A percentile compares a stretch with the other conserved stretches of the same genome.
These are phyloP conservation scores for Cryptocephalus moraei DNA, from an alignment of 2,888 invertebrate genomes.

Conservation along the genomic window DNA sequence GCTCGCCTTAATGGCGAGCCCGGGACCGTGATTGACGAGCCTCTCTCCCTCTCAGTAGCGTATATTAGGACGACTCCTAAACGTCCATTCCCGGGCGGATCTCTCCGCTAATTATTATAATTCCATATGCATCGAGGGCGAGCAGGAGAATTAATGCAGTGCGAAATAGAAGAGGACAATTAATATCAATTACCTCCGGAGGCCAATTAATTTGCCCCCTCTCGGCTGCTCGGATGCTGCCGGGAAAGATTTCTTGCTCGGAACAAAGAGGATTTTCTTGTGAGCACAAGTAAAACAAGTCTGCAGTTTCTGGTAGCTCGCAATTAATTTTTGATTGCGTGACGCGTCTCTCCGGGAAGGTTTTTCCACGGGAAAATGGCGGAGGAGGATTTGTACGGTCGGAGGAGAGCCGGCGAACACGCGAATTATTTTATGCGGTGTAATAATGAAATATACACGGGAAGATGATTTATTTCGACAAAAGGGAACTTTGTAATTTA, in stretches of 20 bases:
- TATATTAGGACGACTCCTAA: not conserved
- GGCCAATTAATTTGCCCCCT: slow-evolving; percentile 24
- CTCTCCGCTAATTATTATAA: slow-evolving; percentile 2
- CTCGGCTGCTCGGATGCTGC: slow-evolving; percentile 5
- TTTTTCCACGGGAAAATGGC: too few species aligned
- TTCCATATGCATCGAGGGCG: slow-evolving; percentile 4
- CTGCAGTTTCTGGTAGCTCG: not conserved
- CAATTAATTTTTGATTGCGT: too few species aligned
- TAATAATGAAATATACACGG: too few species aligned
- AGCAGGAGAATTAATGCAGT: slow-evolving; percentile 20
- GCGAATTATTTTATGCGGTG: too few species aligned
- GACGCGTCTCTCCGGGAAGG: too few species aligned
- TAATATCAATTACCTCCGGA: slow-evolving; percentile 33
- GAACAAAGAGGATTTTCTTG: slow-evolving; percentile 6
- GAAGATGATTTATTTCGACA: too few species aligned
- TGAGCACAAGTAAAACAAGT: slow-evolving; percentile 6
- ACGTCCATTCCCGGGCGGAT: too few species aligned
- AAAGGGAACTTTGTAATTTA: too few species aligned
- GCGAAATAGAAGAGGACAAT: slow-evolving; percentile 31
- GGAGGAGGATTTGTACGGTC: too few species aligned
- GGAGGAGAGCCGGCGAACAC: too few species aligned
- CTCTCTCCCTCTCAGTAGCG: not conserved
- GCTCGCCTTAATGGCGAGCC: not conserved
- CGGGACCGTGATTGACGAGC: not conserved
- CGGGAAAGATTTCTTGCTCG: slow-evolving; percentile 7